These are phyloP conservation scores for Adoxophyes honmai DNA, from an alignment of 1,140 invertebrate species.

Conservation along the genomic window DNA sequence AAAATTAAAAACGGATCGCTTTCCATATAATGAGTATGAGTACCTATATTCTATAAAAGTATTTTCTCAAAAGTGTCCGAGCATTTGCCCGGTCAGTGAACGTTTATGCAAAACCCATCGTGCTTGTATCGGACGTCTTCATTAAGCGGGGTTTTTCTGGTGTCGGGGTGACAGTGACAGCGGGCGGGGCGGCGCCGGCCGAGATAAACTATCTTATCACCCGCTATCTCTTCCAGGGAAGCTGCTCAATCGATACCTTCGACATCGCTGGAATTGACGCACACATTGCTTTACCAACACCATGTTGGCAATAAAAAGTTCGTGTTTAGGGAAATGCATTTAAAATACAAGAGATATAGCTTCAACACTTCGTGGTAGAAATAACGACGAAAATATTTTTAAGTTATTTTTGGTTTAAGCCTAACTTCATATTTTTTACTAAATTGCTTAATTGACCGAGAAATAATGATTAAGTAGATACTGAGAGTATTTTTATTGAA, in stretches of 20 bases:
- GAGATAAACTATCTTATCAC: conserved; percentile 64
- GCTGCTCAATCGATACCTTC: conserved; percentile 48
- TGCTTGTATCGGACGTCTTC: conserved; percentile 22
- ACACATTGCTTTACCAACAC: neutral
- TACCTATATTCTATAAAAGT: no score
- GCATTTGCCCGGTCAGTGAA: neutral
- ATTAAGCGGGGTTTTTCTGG: conserved; percentile 26
- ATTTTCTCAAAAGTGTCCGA: neutral
- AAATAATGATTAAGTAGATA: no score
- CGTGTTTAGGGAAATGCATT: neutral
- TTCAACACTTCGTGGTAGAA: no score
- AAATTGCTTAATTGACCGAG: no score
- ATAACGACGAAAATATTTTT: no score
- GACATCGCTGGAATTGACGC: neutral
- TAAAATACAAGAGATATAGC: neutral
- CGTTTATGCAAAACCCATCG: conserved; percentile 11
- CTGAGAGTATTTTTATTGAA: conserved; percentile 44
- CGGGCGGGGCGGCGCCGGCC: conserved; percentile 34
- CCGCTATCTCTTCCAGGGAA: conserved; percentile 43
- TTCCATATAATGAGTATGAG: no score
- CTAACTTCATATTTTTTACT: no score
- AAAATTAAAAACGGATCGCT: no score
- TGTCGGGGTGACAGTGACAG: conserved; percentile 29
- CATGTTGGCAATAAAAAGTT: neutral
- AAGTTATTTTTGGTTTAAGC: no score